Evolutionary conservation across 1,140 invertebrate species (phyloP), one percentile per base, ranked within the genome.

Genomic region (Scylla paramamosain): DNA sequence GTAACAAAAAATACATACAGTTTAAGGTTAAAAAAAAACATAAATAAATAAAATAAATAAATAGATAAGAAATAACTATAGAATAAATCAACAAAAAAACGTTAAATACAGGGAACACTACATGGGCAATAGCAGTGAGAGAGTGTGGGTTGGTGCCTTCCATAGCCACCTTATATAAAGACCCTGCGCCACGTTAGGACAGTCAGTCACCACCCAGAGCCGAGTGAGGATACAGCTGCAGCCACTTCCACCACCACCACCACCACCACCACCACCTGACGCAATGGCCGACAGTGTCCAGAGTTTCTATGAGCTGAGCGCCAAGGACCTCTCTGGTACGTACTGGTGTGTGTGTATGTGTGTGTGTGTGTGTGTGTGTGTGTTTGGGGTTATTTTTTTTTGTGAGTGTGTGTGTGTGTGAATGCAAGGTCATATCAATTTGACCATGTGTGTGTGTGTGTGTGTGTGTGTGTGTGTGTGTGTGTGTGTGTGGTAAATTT

Each of bases 271-370:
- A 39, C 39, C 6, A 39, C 39, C 31, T 45, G 0, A 2, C 25
- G 14, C n/a, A 46, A 88, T 45, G 31, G 32, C 45, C 28, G 29
- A 1, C 16, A 10, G 31, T 25, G 84, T 31, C 52, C 88, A 93
- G 84, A 77, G 8, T 39, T 93, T 95, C 31, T 95, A 95, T 28
- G 94, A 95, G 67, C 31, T 95, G 8, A 95, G 94, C 39, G 94
- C 91, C 31, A 92, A 88, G 46, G 91, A 91, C 39, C 83, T 95
- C 3, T 87, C 90, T n/a, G 94, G 94, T 95, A 89, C 14, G 91
- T 93, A 0, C 28, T n/a, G 45, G 86, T 88, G 86, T 88, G 0
- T 88, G 86, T 88, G 28, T 88, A 2, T 29, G 31, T 88, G 28
- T 39, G 12, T 86, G 32, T 29, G 83, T 39, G 83, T 86, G 32